Evolutionary conservation across 2,888 invertebrate species (phyloP).

Genomic region (Drosophila siamana): DNA sequence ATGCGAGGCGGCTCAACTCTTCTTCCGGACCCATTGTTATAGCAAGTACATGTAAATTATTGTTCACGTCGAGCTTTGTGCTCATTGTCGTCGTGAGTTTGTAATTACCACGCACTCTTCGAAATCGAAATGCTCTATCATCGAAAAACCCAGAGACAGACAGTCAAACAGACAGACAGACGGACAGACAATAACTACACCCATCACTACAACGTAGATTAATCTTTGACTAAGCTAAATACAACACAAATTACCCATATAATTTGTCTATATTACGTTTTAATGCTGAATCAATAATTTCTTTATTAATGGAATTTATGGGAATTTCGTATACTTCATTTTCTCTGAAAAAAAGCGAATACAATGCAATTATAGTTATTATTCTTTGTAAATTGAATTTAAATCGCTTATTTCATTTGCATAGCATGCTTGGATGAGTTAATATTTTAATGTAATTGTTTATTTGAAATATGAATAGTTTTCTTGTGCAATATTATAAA

Average conservation of each 20-base stretch:
- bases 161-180: background rate
- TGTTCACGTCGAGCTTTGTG: conserved; percentile 60
- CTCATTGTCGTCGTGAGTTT: conserved; percentile 61
- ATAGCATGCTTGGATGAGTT: too few relatives aligned
- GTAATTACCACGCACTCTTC: conserved; percentile 72
- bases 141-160: background rate
- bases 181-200: conserved; percentile 1
- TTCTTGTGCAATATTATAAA: too few relatives aligned
- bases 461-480: too few relatives aligned
- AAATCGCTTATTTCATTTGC: too few relatives aligned
- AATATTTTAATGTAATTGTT: too few relatives aligned
- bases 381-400: too few relatives aligned
- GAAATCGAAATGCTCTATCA: conserved; percentile 34
- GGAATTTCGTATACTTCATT: background rate
- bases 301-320: background rate
- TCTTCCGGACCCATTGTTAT: conserved; percentile 79
- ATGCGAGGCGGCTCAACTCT: conserved; percentile 38
- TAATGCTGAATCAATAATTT: conserved; percentile 16
- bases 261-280: background rate
- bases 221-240: conserved; percentile 14
- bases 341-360: background rate
- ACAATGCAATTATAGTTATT: too few relatives aligned
- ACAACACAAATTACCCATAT: conserved; percentile 3
- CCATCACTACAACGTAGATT: conserved; percentile 19
- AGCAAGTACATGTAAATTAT: conserved; percentile 78